Base-by-base conservation (phyloP, 2,888 invertebrate species). In the Phalera bucephala region DNA sequence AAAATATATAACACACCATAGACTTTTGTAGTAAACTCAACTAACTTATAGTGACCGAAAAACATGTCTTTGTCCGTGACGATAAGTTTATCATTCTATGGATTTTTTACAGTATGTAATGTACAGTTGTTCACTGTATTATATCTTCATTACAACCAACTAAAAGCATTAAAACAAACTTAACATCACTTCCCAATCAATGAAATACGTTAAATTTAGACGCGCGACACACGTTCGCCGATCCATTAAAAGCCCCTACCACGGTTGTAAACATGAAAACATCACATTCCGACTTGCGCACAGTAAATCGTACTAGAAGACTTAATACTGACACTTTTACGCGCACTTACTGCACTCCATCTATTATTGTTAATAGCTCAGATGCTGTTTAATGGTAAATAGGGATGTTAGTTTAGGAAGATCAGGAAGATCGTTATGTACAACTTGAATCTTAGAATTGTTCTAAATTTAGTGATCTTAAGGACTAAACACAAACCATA, bases 361-460 rank as follows among this genome's bases (percentile, higher is more conserved):
- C 64, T 62, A 64, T 62, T 71, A 77, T 77, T 80, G 71, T 81
- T 81, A 79, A 82, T 83, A 80, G 79, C 65, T 68, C 64, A 67
- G 70, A 69, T 67, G 62, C 72, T 70, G 69, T 73, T 77, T 70
- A 50, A 67, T 64, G 74, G 57, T 79, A 76, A 75, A 69, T 68
- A 72, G 70, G 45, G 35, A 42, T 30, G 40, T 45, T 10, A 11
- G 10, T 11, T 11, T 17, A 7, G 17, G 2, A 22, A 9, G 2
- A 6, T 7, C n/a, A 22, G 9, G 8, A 22, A 22, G 3, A 19
- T 19, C 19, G 7, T 19, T 7, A 19, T 19, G 19, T 19, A 19
- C 19, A 19, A 3, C 19, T 19, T 19, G 3, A 19, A 5, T 19
- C 7, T n/a, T n/a, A n/a, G n/a, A 19, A 19, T 19, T 19, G 19